phyloP scores from a whole-genome alignment of 1,140 invertebrate genomes.

The Macrobrachium rosenbergii region DNA sequence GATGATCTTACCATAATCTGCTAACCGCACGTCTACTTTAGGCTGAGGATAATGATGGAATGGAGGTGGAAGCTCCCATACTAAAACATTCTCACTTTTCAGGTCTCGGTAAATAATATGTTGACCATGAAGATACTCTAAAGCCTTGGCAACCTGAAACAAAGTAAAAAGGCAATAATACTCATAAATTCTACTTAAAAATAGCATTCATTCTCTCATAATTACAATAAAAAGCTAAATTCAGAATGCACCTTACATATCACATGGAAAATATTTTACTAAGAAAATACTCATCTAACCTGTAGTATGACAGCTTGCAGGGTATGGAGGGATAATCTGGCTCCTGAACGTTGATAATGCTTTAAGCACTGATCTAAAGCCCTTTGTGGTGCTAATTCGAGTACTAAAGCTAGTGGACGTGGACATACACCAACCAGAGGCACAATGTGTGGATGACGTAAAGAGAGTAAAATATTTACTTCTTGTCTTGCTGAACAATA shows the following conservation, averaged over 20 bases:
- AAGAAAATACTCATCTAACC: conserved; percentile 69
- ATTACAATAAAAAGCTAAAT: too few relatives aligned
- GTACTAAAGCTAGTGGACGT: conserved; percentile 89
- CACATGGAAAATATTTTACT: background rate
- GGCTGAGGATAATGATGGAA: conserved; percentile 73
- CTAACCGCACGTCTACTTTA: conserved; percentile 90
- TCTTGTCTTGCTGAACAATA: conserved; percentile 96
- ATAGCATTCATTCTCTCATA: too few relatives aligned
- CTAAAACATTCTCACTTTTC: conserved; percentile 98
- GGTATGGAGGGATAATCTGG: conserved; percentile 82
- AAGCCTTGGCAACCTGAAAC: conserved; percentile 85
- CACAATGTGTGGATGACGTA: conserved; percentile 92
- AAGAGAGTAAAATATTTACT: conserved; percentile 86
- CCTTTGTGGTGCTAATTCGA: conserved; percentile 92
- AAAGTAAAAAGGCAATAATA: conserved; percentile 4
- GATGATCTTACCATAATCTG: conserved; percentile 86
- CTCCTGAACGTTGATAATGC: conserved; percentile 86
- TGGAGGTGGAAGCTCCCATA: conserved; percentile 91
- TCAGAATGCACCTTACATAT: background rate
- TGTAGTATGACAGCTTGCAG: conserved; percentile 90
- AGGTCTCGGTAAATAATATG: conserved; percentile 97
- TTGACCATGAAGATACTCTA: conserved; percentile 95
- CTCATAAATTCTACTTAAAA: too few relatives aligned
- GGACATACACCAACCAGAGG: conserved; percentile 90
- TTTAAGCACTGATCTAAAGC: conserved; percentile 86